phyloP scores from a whole-genome alignment of 2,113 vertebrate genomes.

The Carassius auratus region DNA sequence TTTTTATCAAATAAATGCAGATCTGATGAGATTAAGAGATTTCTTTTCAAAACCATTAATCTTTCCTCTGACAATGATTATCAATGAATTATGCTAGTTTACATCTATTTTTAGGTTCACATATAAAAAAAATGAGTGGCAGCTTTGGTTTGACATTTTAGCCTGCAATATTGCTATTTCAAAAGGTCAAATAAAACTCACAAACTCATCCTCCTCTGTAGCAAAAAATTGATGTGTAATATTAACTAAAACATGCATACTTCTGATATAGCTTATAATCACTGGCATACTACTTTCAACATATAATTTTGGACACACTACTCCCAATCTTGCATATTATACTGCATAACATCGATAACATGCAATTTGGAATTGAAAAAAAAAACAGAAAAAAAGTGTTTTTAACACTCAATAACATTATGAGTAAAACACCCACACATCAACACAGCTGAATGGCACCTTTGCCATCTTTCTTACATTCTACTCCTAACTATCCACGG shows the following conservation, averaged over 20 bases:
- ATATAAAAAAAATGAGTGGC: too few species aligned
- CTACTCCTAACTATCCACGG: neutral
- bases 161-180: too few species aligned
- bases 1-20: neutral
- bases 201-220: too few species aligned
- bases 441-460: neutral
- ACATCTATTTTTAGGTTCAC: too few species aligned
- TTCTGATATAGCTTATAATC: neutral
- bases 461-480: constrained; percentile 14
- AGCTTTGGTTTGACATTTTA: too few species aligned
- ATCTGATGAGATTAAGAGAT: neutral
- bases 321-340: neutral
- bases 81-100: too few species aligned
- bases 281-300: neutral
- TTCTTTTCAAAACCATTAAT: neutral
- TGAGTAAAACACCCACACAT: neutral
- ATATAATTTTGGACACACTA: neutral
- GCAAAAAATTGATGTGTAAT: too few species aligned
- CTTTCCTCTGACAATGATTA: too few species aligned
- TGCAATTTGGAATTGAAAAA: neutral
- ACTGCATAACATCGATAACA: neutral
- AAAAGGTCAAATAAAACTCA: too few species aligned
- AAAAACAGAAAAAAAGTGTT: too few species aligned
- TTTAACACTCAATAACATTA: neutral
- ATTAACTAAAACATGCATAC: neutral